phyloP scores from a whole-genome alignment of 2,888 invertebrate species.

The Netelia fuscicornis region DNA sequence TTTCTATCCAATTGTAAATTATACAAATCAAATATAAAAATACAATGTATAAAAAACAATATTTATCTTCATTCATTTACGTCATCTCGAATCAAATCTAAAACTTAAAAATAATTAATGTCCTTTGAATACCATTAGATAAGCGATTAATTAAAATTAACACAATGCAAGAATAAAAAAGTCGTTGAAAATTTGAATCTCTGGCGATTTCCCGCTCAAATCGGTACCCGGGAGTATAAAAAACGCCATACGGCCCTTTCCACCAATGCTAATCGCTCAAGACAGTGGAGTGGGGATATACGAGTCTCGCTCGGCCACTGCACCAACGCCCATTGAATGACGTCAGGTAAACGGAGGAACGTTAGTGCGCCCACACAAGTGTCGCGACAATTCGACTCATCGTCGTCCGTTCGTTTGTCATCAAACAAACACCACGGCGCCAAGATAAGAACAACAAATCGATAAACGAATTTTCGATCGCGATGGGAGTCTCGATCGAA shows the following conservation, averaged over 20 bases:
- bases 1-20: too few species aligned
- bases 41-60: too few species aligned
- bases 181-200: too few species aligned
- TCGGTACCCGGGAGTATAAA: constrained; percentile 31
- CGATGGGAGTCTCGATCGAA: constrained; percentile 40
- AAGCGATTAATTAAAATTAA: neutral
- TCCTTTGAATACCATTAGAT: too few species aligned
- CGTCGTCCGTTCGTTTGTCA: constrained; percentile 46
- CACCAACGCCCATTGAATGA: constrained; percentile 78
- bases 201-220: neutral
- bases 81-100: too few species aligned
- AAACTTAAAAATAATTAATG: too few species aligned
- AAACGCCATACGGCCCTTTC: constrained; percentile 62
- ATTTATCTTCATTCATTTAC: too few species aligned
- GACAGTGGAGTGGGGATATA: constrained; percentile 49
- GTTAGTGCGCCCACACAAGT: constrained; percentile 67
- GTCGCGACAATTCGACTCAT: constrained; percentile 44
- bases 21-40: too few species aligned
- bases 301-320: constrained; percentile 46
- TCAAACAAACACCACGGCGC: neutral
- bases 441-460: constrained; percentile 4
- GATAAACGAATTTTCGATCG: neutral
- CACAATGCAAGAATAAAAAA: neutral
- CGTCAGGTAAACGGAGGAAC: constrained; percentile 70
- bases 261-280: constrained; percentile 10